Evolutionary conservation across 2,888 invertebrate species (phyloP).

Genomic region (Dynastes grantii): DNA sequence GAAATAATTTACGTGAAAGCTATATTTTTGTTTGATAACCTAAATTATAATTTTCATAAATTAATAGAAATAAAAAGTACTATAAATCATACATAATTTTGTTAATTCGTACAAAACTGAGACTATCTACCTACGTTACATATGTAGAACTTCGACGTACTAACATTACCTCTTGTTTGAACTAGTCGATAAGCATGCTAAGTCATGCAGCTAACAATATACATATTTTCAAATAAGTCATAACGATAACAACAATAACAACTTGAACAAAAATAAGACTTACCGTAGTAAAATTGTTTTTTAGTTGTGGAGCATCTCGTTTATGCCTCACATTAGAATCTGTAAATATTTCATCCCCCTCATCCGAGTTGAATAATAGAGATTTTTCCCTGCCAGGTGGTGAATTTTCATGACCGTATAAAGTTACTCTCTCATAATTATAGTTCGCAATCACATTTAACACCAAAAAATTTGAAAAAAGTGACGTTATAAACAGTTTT

Average conservation of each 20-base stretch:
- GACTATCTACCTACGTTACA: too few species aligned
- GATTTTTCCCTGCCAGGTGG: slow-evolving; percentile 51
- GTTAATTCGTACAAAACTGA: too few species aligned
- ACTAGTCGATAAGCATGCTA: slow-evolving; percentile 7
- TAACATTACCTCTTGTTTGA: not conserved
- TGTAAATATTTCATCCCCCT: slow-evolving; percentile 23
- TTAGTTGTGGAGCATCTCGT: slow-evolving; percentile 50
- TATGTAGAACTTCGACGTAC: too few species aligned
- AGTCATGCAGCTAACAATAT: slow-evolving; percentile 14
- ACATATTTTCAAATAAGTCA: not conserved
- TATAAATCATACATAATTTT: too few species aligned
- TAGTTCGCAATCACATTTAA: slow-evolving; percentile 55
- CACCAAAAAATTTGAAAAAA: slow-evolving; percentile 57
- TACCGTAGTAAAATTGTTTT: slow-evolving; percentile 47
- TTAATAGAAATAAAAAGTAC: too few species aligned
- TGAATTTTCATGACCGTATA: slow-evolving; percentile 56
- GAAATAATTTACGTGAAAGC: too few species aligned
- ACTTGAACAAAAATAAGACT: slow-evolving; percentile 19
- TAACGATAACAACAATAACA: not conserved
- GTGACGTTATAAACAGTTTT: slow-evolving; percentile 55
- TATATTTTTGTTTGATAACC: too few species aligned
- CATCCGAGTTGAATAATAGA: slow-evolving; percentile 54
- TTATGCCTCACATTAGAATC: slow-evolving; percentile 49
- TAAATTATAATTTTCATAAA: too few species aligned
- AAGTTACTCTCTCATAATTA: slow-evolving; percentile 57